Conservation (phyloP, 2,113 vertebrate genomes). For the Barbus barbus region DNA sequence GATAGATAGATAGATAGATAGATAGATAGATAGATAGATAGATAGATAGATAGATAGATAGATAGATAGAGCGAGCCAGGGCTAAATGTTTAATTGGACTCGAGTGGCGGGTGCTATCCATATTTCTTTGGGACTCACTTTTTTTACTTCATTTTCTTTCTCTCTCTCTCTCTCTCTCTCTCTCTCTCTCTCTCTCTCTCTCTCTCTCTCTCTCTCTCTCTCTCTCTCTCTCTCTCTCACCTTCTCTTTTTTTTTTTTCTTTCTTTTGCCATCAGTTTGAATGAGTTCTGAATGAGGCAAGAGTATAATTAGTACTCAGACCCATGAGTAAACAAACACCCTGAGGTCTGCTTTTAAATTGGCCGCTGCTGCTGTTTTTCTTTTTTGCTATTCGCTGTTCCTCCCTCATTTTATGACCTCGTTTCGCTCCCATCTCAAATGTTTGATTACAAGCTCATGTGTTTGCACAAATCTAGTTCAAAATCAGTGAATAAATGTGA, state of each 20-base stretch:
- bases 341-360: slow-evolving; percentile 22
- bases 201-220: too few relatives aligned
- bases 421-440: neutral
- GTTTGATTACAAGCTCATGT: neutral
- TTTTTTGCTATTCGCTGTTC: slow-evolving; percentile 3
- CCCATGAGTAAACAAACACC: slow-evolving; percentile 31
- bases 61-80: too few relatives aligned
- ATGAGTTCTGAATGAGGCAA: neutral
- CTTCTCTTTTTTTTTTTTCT: neutral
- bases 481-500: neutral
- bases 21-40: neutral
- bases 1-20: neutral
- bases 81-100: neutral
- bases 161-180: too few relatives aligned
- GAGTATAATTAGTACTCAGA: slow-evolving; percentile 28
- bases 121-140: neutral
- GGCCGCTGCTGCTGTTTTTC: neutral
- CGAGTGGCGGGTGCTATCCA: neutral
- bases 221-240: neutral
- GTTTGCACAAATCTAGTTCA: neutral
- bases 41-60: too few relatives aligned
- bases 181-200: too few relatives aligned
- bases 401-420: slow-evolving; percentile 28
- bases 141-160: neutral
- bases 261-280: neutral